Percentiles rank a stretch among this genome's conserved stretches.
phyloP scores from a whole-genome alignment of 1,140 invertebrate species.

The Cydia amplana region DNA sequence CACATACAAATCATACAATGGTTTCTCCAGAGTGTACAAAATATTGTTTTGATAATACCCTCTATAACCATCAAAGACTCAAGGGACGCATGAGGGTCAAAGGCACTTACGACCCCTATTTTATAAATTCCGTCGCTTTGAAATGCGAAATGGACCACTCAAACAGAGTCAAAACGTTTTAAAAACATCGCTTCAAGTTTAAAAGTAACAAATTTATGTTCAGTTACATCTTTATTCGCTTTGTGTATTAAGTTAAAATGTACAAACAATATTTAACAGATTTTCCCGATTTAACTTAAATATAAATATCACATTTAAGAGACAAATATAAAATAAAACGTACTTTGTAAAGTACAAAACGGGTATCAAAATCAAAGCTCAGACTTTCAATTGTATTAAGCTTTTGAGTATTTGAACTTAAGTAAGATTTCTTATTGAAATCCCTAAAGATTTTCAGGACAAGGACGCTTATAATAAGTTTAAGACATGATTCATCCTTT shows the following conservation, averaged over 20 bases:
- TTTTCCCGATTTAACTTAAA: not conserved
- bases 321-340: not conserved
- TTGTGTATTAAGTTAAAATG: not conserved
- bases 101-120: not conserved
- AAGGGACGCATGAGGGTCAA: not conserved
- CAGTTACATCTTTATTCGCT: too few species aligned
- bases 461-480: not conserved
- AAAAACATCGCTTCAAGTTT: not conserved
- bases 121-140: not conserved
- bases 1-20: not conserved
- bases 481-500: not conserved
- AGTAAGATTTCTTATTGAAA: not conserved
- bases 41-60: not conserved
- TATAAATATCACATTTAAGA: too few species aligned
- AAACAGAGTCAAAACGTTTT: constrained; percentile 7
- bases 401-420: not conserved
- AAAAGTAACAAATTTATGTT: not conserved
- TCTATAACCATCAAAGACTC: not conserved
- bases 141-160: not conserved
- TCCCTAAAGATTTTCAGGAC: not conserved
- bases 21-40: not conserved
- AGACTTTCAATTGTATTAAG: not conserved
- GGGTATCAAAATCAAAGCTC: not conserved
- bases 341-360: not conserved
- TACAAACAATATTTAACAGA: not conserved